Percentiles rank a stretch among this genome's conserved stretches.
phyloP scores from a whole-genome alignment of 2,113 vertebrate species.

The Anhinga rufa region DNA sequence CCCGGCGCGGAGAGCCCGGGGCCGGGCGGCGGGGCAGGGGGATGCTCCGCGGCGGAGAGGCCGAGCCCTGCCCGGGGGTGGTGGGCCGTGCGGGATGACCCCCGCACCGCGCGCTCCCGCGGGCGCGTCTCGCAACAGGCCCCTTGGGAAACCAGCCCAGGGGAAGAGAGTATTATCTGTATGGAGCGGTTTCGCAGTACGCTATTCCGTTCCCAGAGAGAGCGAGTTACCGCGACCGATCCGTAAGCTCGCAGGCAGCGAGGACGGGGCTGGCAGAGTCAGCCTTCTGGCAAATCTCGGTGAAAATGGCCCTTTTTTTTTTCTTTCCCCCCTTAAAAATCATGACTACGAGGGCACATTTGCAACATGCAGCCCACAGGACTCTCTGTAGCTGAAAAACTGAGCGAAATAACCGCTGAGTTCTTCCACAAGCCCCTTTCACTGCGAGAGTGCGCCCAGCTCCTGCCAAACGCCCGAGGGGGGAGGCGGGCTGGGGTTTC shows the following conservation, averaged over 20 bases:
- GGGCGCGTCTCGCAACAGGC: neutral
- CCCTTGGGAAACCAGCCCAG: neutral
- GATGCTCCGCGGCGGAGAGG: neutral
- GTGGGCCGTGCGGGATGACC: fast-evolving
- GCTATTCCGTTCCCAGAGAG: neutral
- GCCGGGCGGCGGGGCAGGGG: fast-evolving
- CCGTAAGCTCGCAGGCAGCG: neutral
- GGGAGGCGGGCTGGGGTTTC: neutral
- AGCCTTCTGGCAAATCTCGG: neutral
- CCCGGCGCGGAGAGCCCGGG: fast-evolving
- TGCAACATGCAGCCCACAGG: neutral
- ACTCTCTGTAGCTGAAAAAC: neutral
- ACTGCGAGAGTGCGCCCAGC: neutral
- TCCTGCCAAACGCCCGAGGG: neutral
- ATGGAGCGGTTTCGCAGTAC: fast-evolving
- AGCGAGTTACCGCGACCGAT: neutral
- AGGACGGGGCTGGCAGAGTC: neutral
- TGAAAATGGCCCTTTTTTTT: neutral
- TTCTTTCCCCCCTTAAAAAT: too few species aligned
- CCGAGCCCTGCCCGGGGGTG: neutral
- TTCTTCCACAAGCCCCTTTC: neutral
- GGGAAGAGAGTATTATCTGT: fast-evolving
- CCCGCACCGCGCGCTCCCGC: neutral
- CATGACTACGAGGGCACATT: neutral
- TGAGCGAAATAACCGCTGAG: neutral